Conservation (phyloP, 2,888 invertebrate species). For the Aphidoletes aphidimyza region DNA sequence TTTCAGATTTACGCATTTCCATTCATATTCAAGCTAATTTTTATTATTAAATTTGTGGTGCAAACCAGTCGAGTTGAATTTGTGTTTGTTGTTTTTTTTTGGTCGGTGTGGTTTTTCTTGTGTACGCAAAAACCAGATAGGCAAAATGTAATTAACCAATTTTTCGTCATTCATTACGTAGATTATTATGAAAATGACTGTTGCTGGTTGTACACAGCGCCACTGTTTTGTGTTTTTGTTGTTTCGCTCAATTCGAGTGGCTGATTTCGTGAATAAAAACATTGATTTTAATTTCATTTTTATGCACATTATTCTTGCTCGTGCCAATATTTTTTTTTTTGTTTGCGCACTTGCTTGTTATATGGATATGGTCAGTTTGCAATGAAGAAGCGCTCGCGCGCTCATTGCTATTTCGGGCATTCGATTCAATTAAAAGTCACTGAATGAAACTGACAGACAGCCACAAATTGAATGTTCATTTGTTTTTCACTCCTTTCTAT, state of each 20-base stretch:
- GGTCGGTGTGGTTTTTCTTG: background rate
- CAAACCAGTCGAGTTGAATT: background rate
- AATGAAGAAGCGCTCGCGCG: background rate
- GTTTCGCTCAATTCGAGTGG: no score
- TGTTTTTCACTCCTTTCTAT: slow-evolving; percentile 15
- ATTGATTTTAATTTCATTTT: slow-evolving; percentile 34
- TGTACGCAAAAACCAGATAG: background rate
- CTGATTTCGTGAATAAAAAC: background rate
- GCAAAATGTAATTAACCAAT: slow-evolving; percentile 10
- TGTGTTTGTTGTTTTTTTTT: background rate
- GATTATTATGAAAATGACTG: slow-evolving; percentile 30
- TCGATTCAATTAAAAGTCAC: slow-evolving; percentile 23
- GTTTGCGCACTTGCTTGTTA: no score
- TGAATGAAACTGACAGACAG: slow-evolving; percentile 22
- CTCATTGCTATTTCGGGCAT: no score
- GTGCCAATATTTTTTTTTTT: slow-evolving; percentile 22
- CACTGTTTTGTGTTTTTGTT: background rate
- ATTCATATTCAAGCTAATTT: background rate
- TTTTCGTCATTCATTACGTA: slow-evolving; percentile 5
- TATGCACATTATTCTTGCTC: slow-evolving; percentile 19
- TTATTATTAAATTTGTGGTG: background rate
- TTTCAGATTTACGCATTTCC: background rate
- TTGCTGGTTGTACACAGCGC: background rate
- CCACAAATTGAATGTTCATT: slow-evolving; percentile 7
- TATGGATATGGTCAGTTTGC: background rate